phyloP scores from a whole-genome alignment of 2,888 invertebrate genomes.

The Phortica okadai region DNA sequence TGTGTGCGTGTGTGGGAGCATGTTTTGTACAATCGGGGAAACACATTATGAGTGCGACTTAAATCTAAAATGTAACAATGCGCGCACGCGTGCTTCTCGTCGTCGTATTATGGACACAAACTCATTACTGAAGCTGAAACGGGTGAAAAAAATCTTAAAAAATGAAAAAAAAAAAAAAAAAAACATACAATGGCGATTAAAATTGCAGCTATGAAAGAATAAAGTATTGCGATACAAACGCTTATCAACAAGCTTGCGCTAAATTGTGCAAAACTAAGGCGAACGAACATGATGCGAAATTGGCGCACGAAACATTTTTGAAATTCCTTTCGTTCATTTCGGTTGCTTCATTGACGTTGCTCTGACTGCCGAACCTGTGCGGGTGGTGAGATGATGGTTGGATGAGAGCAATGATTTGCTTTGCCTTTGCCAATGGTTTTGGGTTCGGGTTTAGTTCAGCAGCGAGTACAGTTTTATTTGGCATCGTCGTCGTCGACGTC shows the following conservation, averaged over 20 bases:
- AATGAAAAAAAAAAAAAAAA: not conserved
- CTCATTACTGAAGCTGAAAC: constrained; percentile 70
- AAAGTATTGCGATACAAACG: constrained; percentile 26
- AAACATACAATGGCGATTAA: not conserved
- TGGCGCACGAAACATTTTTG: constrained; percentile 51
- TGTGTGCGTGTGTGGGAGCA: not conserved
- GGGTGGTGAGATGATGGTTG: constrained; percentile 1
- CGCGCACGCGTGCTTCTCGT: constrained; percentile 34
- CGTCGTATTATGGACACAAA: constrained; percentile 64
- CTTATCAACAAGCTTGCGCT: constrained; percentile 69
- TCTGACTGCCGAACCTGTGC: not conserved
- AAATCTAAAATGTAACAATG: constrained; percentile 27
- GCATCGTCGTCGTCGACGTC: constrained; percentile 21
- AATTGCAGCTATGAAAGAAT: not conserved
- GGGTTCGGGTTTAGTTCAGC: not conserved
- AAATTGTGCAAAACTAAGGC: constrained; percentile 29
- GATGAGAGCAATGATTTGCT: not conserved
- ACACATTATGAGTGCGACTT: not conserved
- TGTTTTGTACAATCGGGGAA: not conserved
- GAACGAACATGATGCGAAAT: constrained; percentile 19
- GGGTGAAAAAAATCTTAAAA: constrained; percentile 45
- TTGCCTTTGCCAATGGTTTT: not conserved
- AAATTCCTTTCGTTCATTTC: constrained; percentile 32
- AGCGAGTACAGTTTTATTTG: not conserved
- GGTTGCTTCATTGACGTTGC: not conserved